Evolutionary conservation across 2,888 invertebrate genomes (phyloP), one percentile per base, ranked within the genome.

Genomic region (Lepidonotus clava): DNA sequence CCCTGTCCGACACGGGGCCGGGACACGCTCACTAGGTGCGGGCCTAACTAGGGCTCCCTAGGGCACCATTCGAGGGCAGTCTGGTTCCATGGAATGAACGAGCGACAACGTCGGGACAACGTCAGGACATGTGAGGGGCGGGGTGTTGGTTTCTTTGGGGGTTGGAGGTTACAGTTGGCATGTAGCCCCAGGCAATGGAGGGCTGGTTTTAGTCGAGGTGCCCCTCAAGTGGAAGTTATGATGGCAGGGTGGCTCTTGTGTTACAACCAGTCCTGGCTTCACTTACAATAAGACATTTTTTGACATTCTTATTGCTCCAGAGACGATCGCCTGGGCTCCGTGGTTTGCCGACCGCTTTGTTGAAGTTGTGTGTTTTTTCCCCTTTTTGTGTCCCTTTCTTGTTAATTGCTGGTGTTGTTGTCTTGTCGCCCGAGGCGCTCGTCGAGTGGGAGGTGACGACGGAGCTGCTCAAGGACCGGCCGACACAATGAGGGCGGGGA

Each of bases 381-480:
- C 28, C 61, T 61, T 61, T 11, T n/a, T 28, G 5, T 24, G 11
- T 61, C n/a, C n/a, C 2, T 61, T 61, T 14, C 61, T 61, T 61
- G 24, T 24, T 61, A 61, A 61, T 61, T 61, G 61, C 28, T 61
- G 61, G 61, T 14, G 11, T 28, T 61, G 61, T 61, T 61, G 24
- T 28, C 61, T 28, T 61, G 61, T 61, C 61, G 61, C 61, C 61
- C 61, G 61, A 24, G 61, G 61, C 61, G n/a, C n/a, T n/a, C n/a
- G 28, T 61, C 11, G 61, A 32, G 61, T 61, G 61, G 24, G 61
- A 61, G 61, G 2, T 32, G 61, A 61, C 24, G 61, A 61, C 14
- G 61, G 61, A 56, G 24, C 61, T 11, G 28, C 61, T 61, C 61
- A 61, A 24, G 32, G 32, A 24, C 24, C 61, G 24, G 32, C 28